Conservation (phyloP, 1,140 invertebrate genomes). For the Triops longicaudatus region DNA sequence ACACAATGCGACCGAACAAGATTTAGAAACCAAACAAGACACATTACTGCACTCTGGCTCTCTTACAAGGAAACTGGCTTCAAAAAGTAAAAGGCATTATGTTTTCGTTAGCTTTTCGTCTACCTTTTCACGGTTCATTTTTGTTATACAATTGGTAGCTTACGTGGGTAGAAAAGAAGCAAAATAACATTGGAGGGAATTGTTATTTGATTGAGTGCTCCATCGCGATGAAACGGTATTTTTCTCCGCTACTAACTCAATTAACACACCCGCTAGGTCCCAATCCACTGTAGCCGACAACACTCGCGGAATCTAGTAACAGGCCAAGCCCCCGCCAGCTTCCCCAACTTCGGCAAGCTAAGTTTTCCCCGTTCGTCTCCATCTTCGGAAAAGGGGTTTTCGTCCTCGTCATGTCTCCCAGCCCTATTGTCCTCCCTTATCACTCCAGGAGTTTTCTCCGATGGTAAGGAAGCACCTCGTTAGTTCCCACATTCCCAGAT, state of each 20-base stretch:
- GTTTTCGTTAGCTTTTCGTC: too few species aligned
- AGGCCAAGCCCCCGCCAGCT: not conserved
- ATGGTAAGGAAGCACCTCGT: slow-evolving; percentile 11
- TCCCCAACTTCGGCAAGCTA: not conserved
- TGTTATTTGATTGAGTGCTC: not conserved
- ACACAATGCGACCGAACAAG: too few species aligned
- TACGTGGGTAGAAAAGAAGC: not conserved
- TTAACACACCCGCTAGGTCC: not conserved
- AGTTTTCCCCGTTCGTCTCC: not conserved
- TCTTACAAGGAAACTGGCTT: too few species aligned
- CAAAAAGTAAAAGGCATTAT: too few species aligned
- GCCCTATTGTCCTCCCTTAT: not conserved
- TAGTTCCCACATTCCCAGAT: slow-evolving; percentile 4
- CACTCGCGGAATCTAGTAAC: not conserved
- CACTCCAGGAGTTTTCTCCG: not conserved
- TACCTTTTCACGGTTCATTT: not conserved
- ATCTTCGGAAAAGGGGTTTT: not conserved
- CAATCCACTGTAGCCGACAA: not conserved
- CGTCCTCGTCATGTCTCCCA: not conserved
- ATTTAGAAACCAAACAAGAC: too few species aligned
- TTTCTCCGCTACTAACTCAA: not conserved
- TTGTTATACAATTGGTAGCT: not conserved
- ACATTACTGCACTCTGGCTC: too few species aligned
- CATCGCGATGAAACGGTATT: not conserved
- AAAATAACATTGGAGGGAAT: not conserved